phyloP scores from a whole-genome alignment of 2,797 vertebrate genomes.

The Pseudochirops corinnae region DNA sequence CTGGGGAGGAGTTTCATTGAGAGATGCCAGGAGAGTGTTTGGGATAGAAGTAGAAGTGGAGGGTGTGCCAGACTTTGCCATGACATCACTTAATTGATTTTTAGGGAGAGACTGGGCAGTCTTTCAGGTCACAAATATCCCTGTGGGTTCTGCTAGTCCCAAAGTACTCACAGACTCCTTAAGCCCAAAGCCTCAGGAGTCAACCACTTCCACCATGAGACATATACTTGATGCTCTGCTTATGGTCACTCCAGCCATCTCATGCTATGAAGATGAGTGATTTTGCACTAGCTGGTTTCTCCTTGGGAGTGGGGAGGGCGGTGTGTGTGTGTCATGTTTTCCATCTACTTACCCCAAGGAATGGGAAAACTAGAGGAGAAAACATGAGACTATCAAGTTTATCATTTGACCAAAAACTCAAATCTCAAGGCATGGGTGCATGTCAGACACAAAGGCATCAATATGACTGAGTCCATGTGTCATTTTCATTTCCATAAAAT shows the following conservation, averaged over 20 bases:
- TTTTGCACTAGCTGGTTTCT: no score
- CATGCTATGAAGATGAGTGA: neutral
- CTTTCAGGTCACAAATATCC: neutral
- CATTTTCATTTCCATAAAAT: no score
- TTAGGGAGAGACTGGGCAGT: neutral
- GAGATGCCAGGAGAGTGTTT: no score
- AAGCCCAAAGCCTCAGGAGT: neutral
- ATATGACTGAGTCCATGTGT: neutral
- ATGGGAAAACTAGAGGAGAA: neutral
- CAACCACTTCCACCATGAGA: neutral
- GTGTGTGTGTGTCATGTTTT: no score
- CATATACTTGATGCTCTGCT: neutral
- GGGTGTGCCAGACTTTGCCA: neutral
- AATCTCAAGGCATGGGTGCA: neutral
- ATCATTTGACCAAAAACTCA: neutral
- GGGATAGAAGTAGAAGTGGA: neutral
- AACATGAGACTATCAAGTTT: neutral
- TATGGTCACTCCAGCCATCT: neutral
- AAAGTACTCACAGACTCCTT: no score
- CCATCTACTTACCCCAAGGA: no score
- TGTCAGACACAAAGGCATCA: neutral
- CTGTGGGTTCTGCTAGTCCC: neutral
- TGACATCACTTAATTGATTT: neutral
- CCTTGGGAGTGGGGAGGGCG: neutral
- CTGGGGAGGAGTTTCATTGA: no score